These are phyloP conservation scores for Nyctibius bracteatus DNA, from an alignment of 2,113 vertebrate genomes.

Conservation along the genomic window DNA sequence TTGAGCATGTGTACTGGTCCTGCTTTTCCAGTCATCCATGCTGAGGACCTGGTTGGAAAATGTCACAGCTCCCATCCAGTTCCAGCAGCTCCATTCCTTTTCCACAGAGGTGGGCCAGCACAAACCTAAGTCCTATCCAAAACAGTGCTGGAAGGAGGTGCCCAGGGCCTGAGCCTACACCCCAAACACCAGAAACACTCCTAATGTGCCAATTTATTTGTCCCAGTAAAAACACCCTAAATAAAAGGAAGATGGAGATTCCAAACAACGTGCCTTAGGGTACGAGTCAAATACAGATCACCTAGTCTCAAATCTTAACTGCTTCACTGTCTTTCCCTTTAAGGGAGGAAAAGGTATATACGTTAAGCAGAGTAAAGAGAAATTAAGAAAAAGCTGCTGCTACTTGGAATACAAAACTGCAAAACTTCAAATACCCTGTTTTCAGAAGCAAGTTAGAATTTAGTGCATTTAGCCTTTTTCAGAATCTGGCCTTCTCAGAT, in stretches of 20 bases:
- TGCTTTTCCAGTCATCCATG: not conserved
- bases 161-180: not conserved
- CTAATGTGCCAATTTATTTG: not conserved
- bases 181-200: not conserved
- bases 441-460: not conserved
- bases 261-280: not conserved
- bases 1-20: not conserved
- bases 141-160: not conserved
- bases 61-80: accelerated
- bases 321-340: accelerated
- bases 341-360: not conserved
- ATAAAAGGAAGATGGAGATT: not conserved
- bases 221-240: not conserved
- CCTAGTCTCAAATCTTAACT: not conserved
- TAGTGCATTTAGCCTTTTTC: not conserved
- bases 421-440: not conserved
- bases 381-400: not conserved
- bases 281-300: not conserved
- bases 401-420: not conserved
- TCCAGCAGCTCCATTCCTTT: not conserved
- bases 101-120: not conserved
- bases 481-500: not conserved
- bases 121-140: not conserved
- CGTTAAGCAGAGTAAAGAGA: not conserved
- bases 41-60: not conserved